phyloP scores from a whole-genome alignment of 1,140 invertebrate genomes.

The Drosophila willistoni region DNA sequence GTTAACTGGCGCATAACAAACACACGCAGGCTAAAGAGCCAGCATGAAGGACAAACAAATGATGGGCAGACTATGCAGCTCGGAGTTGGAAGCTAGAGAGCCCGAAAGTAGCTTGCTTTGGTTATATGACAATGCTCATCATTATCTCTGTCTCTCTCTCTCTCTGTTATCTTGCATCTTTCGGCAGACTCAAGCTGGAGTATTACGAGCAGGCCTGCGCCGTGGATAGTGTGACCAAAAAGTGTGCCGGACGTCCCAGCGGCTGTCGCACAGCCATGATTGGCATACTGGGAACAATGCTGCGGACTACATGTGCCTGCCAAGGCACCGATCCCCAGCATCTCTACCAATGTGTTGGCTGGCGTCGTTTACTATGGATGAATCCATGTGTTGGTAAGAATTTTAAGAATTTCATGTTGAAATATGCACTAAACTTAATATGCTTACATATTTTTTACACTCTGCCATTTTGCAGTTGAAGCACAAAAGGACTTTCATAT shows the following conservation, averaged over 20 bases:
- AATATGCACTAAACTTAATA: slow-evolving; percentile 7
- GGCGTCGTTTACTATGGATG: slow-evolving; percentile 95
- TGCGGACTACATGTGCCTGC: slow-evolving; percentile 92
- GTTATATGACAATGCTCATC: slow-evolving; percentile 37
- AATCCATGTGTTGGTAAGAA: slow-evolving; percentile 95
- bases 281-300: slow-evolving; percentile 92
- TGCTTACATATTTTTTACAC: slow-evolving; percentile 7
- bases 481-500: slow-evolving; percentile 94
- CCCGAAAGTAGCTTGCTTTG: slow-evolving; percentile 23
- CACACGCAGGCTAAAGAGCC: slow-evolving; percentile 14
- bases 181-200: slow-evolving; percentile 88
- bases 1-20: slow-evolving; percentile 53
- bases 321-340: slow-evolving; percentile 92
- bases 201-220: slow-evolving; percentile 95
- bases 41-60: slow-evolving; percentile 1
- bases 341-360: slow-evolving; percentile 93
- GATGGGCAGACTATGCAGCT: background rate
- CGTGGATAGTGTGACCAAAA: slow-evolving; percentile 93
- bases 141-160: slow-evolving; percentile 27
- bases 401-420: background rate
- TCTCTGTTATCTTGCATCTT: background rate
- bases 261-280: slow-evolving; percentile 92
- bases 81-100: background rate
- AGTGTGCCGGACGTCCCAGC: slow-evolving; percentile 92
- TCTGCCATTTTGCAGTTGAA: slow-evolving; percentile 87